These are phyloP conservation scores for Vultur gryphus DNA, from an alignment of 2,797 vertebrate genomes.

Conservation along the genomic window DNA sequence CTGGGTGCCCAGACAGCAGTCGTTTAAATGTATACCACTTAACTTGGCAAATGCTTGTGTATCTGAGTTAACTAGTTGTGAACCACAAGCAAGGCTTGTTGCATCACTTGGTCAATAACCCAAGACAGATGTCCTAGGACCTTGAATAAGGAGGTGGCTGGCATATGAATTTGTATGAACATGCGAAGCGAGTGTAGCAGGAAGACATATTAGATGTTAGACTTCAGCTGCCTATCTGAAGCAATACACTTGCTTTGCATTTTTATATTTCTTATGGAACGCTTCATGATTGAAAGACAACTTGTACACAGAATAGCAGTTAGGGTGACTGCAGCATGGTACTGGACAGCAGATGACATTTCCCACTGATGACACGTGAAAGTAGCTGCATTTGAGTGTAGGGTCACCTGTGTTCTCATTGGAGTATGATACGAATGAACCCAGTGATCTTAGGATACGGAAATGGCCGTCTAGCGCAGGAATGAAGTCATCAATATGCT, in stretches of 20 bases:
- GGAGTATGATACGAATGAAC: neutral
- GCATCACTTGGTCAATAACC: neutral
- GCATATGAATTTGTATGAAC: rapidly evolving
- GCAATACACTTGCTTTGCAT: neutral
- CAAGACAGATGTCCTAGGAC: neutral
- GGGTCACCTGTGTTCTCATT: neutral
- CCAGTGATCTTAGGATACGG: too few species aligned
- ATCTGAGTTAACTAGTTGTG: neutral
- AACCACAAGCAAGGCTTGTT: neutral
- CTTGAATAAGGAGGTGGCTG: neutral
- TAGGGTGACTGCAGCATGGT: neutral
- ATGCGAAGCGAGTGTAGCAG: neutral
- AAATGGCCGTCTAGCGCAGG: neutral
- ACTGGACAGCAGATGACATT: neutral
- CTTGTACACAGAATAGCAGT: neutral
- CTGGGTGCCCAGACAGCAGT: neutral
- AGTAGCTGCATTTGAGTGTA: neutral
- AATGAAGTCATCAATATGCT: neutral
- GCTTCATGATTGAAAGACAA: neutral
- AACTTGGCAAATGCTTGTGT: neutral
- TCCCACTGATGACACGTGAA: neutral
- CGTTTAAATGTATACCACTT: neutral
- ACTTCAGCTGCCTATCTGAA: neutral
- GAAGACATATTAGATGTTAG: neutral
- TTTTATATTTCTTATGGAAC: neutral